Conservation (phyloP, 2,888 invertebrate genomes). For the Rhagonycha fulva region DNA sequence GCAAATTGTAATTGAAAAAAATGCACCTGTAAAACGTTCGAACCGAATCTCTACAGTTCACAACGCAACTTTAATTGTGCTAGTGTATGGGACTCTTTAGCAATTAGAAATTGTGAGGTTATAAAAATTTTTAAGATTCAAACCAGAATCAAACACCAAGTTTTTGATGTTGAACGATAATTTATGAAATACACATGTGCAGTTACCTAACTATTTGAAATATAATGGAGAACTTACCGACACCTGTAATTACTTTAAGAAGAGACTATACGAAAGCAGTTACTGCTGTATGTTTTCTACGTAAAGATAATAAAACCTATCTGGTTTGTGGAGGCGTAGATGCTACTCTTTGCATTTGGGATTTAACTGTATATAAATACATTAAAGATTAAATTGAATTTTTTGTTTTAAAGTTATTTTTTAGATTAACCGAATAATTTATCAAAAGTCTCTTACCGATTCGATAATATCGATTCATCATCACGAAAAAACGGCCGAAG, state of each 20-base stretch:
- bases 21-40: too few relatives aligned
- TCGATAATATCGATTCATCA: conserved; percentile 67
- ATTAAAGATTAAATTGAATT: not conserved
- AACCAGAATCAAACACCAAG: not conserved
- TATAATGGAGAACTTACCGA: not conserved
- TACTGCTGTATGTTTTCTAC: not conserved
- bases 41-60: too few relatives aligned
- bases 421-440: conserved; percentile 72
- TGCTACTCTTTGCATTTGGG: conserved; percentile 75
- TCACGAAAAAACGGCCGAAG: conserved; percentile 56
- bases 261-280: not conserved
- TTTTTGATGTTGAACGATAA: too few relatives aligned
- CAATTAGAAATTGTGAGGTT: not conserved
- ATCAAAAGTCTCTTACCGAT: conserved; percentile 68
- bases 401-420: conserved; percentile 44
- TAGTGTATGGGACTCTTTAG: not conserved
- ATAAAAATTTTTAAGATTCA: not conserved
- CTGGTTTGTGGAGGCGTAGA: not conserved
- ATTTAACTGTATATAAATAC: conserved; percentile 67
- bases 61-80: too few relatives aligned
- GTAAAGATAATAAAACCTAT: not conserved
- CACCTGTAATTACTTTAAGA: not conserved
- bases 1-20: too few relatives aligned
- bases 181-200: too few relatives aligned
- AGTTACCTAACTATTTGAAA: not conserved